A percentile compares a stretch with the other conserved stretches of the same genome.
These are phyloP conservation scores for Rhinoptilus africanus DNA, from an alignment of 2,113 vertebrate species.

Conservation along the genomic window DNA sequence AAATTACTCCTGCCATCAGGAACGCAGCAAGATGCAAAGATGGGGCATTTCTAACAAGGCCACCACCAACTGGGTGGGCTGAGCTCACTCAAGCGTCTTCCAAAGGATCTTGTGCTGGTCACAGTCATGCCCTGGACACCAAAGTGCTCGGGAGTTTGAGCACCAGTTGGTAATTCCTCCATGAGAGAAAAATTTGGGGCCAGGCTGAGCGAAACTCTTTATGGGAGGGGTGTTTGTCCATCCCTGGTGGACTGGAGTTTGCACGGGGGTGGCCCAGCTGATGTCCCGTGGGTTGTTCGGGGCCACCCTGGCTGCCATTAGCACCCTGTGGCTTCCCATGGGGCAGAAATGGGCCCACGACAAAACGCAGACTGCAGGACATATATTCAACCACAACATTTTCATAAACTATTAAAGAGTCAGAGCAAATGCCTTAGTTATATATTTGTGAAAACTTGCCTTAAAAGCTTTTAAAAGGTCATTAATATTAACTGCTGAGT, in stretches of 20 bases:
- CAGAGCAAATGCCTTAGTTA: background rate
- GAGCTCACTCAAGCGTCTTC: background rate
- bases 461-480: background rate
- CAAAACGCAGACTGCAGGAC: background rate
- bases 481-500: background rate
- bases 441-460: background rate
- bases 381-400: background rate
- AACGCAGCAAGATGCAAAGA: background rate
- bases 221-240: background rate
- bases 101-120: background rate
- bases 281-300: background rate
- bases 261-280: background rate
- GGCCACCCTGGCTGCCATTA: background rate
- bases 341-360: background rate
- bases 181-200: background rate
- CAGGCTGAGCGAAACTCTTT: background rate
- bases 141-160: background rate
- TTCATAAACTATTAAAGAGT: background rate
- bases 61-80: fast-evolving
- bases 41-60: background rate
- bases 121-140: background rate
- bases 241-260: background rate
- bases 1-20: background rate
- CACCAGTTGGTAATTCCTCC: background rate
- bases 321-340: background rate